Base-by-base conservation (phyloP, 2,888 invertebrate genomes). In the Rotaria magnacalcarata region DNA sequence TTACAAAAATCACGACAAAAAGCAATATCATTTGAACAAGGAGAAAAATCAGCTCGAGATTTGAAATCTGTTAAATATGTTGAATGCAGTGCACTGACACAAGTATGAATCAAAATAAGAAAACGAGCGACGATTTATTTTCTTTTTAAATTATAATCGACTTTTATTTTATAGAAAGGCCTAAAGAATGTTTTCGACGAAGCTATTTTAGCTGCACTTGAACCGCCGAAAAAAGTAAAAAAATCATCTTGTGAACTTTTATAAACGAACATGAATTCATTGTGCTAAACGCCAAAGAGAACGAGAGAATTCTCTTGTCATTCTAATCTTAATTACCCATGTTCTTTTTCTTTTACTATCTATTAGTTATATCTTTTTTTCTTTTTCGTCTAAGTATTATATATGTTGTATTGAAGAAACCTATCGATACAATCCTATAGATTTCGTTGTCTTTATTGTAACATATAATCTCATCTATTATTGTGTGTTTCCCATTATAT, bases 121-220 rank as follows among this genome's bases (percentile, higher is more conserved):
- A 34, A 34, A 34, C 34, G 2, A 34, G 34, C 34, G 34, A 34
- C 34, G 34, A 34, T 34, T 34, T 34, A 34, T 34, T 34, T 34
- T 47, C 27, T 54, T 56, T 84, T 27, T 11, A 75, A 10, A 24
- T 50, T 50, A 43, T 6, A 54, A 34, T 21, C 16, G 24, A 50
- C 4, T 60, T 27, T 58, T 21, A 16, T 74, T 88, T 90, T 88
- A 56, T 90, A 91, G 91, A 97, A 97, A 94, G 97, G 97, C 89
- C 92, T 99, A 91, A 99, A 99, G 93, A 98, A 98, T 91, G 98
- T 99, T 34, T 99, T 99, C 92, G 98, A 99, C 91, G 98, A 99
- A 93, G 98, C 98, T 87, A 98, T 99, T 90, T 92, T 99, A 89
- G 98, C 98, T 87, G 98, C 98, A 87, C 92, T 99, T 90, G 97